Conservation (phyloP, 1,140 invertebrate genomes). For the Homarus americanus region DNA sequence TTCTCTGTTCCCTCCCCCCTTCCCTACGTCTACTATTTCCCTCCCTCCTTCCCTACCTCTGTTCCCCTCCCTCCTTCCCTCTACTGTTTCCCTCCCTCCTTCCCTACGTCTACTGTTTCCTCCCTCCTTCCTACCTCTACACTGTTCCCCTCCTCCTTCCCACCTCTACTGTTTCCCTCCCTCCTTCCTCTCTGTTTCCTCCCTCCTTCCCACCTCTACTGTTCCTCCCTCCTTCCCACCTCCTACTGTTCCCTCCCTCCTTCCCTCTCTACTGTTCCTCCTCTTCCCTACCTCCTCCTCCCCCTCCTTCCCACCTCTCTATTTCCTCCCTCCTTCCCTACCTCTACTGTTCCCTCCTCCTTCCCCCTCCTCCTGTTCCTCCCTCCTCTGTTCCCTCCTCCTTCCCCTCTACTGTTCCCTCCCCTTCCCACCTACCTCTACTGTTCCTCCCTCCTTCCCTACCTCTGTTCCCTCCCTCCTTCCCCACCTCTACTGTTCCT, state of each 20-base stretch:
- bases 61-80: too few species aligned
- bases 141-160: not conserved
- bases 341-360: not conserved
- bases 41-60: not conserved
- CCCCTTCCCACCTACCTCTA: not conserved
- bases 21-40: not conserved
- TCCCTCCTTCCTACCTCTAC: not conserved
- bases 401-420: slow-evolving; percentile 15
- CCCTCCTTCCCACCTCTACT: not conserved
- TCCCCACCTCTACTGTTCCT: not conserved
- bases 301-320: not conserved
- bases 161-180: too few species aligned
- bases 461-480: not conserved
- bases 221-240: too few species aligned
- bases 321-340: not conserved
- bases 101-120: not conserved
- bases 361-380: not conserved
- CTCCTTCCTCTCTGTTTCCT: too few species aligned
- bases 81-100: not conserved
- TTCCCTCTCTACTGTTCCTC: not conserved
- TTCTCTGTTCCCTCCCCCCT: not conserved
- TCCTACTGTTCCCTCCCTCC: not conserved
- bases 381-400: slow-evolving; percentile 1
- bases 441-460: slow-evolving; percentile 14
- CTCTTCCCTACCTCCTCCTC: not conserved